phyloP scores from a whole-genome alignment of 2,113 vertebrate genomes.

The Leptocoma aspasia region DNA sequence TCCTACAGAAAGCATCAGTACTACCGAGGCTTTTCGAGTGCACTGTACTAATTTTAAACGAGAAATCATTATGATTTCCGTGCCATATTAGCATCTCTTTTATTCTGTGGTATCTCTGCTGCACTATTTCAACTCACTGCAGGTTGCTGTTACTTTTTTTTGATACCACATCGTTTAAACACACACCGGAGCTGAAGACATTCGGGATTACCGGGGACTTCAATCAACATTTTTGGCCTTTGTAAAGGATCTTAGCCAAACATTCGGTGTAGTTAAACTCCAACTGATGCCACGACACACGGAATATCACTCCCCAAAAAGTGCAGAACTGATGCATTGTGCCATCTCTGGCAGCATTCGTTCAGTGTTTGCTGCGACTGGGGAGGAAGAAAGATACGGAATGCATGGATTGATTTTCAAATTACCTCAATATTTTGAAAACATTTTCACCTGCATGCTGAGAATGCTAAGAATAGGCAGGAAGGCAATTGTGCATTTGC shows the following conservation, averaged over 20 bases:
- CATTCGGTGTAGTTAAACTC: conserved; percentile 29
- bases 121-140: conserved; percentile 5
- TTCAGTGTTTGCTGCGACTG: conserved; percentile 60
- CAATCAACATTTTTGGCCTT: background rate
- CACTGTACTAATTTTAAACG: conserved; percentile 30
- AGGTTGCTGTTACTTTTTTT: background rate
- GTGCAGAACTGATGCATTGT: conserved; percentile 47
- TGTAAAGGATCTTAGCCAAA: conserved; percentile 29
- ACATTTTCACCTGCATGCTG: conserved; percentile 96
- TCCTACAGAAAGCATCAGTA: conserved; percentile 1
- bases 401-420: conserved; percentile 83
- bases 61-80: conserved; percentile 33
- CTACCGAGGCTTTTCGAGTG: background rate
- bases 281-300: conserved; percentile 9
- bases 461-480: conserved; percentile 79
- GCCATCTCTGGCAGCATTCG: conserved; percentile 67
- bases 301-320: conserved; percentile 27
- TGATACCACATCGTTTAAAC: background rate
- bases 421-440: conserved; percentile 94
- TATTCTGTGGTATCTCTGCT: background rate
- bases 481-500: conserved; percentile 89
- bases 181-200: background rate
- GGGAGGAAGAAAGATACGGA: conserved; percentile 70
- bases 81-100: background rate
- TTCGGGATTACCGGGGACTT: background rate